Percentiles rank a stretch among this genome's conserved stretches.
Conservation (phyloP, 2,888 invertebrate species). For the Agrotis segetum region DNA sequence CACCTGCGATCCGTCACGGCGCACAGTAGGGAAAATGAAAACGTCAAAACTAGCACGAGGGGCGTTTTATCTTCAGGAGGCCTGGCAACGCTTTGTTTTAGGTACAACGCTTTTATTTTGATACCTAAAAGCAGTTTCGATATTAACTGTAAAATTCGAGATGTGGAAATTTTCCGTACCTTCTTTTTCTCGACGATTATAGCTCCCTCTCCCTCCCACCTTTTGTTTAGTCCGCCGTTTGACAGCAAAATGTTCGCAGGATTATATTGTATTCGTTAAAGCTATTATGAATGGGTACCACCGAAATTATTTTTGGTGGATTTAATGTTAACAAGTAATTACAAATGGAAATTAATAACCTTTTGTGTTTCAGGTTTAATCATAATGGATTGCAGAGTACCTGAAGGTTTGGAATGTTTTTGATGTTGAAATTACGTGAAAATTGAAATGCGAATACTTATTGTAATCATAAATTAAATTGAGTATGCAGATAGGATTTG, state of each 20-base stretch:
- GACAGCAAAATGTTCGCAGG: constrained; percentile 58
- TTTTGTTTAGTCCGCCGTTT: constrained; percentile 58
- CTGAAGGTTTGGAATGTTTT: constrained; percentile 27
- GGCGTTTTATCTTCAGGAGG: constrained; percentile 57
- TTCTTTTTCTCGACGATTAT: background rate
- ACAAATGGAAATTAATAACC: constrained; percentile 57
- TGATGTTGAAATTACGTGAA: constrained; percentile 7
- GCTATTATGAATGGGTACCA: constrained; percentile 57
- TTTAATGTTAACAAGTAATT: constrained; percentile 64
- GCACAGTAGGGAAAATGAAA: constrained; percentile 70
- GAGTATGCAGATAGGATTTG: background rate
- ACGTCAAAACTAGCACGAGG: constrained; percentile 64
- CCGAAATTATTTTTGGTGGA: constrained; percentile 56
- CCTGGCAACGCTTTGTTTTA: constrained; percentile 55
- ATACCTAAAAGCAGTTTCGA: constrained; percentile 50
- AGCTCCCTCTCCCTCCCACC: constrained; percentile 15
- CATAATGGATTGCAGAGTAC: constrained; percentile 15
- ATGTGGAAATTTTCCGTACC: constrained; percentile 50
- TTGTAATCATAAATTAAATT: background rate
- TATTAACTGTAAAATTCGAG: constrained; percentile 40
- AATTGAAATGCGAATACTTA: constrained; percentile 7
- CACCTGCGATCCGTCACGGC: constrained; percentile 74
- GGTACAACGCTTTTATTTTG: constrained; percentile 49
- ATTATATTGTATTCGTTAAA: constrained; percentile 64
- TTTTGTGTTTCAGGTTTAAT: constrained; percentile 47